A percentile compares a stretch with the other conserved stretches of the same genome.
Conservation (phyloP, 2,797 vertebrate species). For the Crenuchus spilurus region DNA sequence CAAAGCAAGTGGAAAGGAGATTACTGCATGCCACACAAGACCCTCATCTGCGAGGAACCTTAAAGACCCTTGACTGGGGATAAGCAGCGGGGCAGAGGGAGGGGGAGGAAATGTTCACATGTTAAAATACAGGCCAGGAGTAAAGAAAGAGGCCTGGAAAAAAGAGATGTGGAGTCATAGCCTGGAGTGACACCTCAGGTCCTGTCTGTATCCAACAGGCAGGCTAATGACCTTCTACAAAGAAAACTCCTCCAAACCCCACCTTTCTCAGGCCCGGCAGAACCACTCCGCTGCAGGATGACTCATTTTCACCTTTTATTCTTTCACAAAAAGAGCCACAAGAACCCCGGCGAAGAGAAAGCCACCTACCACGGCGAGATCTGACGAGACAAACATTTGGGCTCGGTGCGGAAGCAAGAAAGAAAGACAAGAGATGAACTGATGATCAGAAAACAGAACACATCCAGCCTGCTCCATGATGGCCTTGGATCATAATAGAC, state of each 20-base stretch:
- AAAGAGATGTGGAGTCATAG: constrained; percentile 21
- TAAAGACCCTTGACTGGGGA: constrained; percentile 12
- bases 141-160: neutral
- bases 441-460: constrained; percentile 7
- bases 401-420: neutral
- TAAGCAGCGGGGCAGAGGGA: constrained; percentile 3
- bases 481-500: constrained; percentile 50
- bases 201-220: constrained; percentile 24
- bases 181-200: constrained; percentile 24
- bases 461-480: constrained; percentile 27
- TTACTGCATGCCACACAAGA: constrained; percentile 1
- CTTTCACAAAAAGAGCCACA: constrained; percentile 5
- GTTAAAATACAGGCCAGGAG: constrained; percentile 3
- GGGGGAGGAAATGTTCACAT: neutral
- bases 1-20: constrained; percentile 10
- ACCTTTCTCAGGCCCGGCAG: neutral
- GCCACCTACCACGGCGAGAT: constrained; percentile 9
- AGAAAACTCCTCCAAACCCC: constrained; percentile 15
- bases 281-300: neutral
- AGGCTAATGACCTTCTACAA: constrained; percentile 44
- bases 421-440: constrained; percentile 32
- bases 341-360: neutral
- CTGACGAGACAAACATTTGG: constrained; percentile 3
- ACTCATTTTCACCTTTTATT: constrained; percentile 21
- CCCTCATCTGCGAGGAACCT: constrained; percentile 12